Evolutionary conservation across 2,888 invertebrate genomes (phyloP).

Genomic region (Macrophya alboannulata): DNA sequence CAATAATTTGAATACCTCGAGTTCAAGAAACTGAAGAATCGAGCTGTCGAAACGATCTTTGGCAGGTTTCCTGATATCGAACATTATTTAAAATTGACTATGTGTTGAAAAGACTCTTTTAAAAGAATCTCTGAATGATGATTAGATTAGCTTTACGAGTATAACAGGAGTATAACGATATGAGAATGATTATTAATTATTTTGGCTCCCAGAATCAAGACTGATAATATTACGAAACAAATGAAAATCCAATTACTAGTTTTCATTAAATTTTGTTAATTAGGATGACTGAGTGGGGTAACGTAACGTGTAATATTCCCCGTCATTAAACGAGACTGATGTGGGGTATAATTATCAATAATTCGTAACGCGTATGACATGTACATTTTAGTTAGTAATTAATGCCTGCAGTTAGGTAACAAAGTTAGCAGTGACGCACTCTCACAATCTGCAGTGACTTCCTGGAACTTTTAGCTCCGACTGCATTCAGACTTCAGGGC

Average conservation of each 20-base stretch:
- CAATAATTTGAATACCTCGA: not conserved
- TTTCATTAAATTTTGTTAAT: not conserved
- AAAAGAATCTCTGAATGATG: not conserved
- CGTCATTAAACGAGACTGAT: conserved; percentile 21
- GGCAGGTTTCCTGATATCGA: not conserved
- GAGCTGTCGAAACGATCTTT: not conserved
- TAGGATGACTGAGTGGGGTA: not conserved
- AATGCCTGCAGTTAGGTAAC: conserved; percentile 29
- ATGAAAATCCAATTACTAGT: not conserved
- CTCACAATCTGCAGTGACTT: not conserved
- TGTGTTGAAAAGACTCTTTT: not conserved
- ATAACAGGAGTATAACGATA: not conserved
- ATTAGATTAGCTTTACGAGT: not conserved
- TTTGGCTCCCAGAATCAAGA: too few species aligned
- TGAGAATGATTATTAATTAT: not conserved
- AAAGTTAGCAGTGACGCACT: conserved; percentile 2
- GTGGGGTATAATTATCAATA: not conserved
- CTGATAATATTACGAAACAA: too few species aligned
- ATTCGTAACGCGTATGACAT: not conserved
- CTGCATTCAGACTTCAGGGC: too few species aligned
- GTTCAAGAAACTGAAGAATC: not conserved
- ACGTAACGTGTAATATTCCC: not conserved
- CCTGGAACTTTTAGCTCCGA: not conserved
- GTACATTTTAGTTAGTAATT: conserved; percentile 6
- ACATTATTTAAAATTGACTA: not conserved